Percentiles rank a stretch among this genome's conserved stretches.
Evolutionary conservation across 2,888 invertebrate genomes (phyloP).

Genomic region (Drosophila conformis): DNA sequence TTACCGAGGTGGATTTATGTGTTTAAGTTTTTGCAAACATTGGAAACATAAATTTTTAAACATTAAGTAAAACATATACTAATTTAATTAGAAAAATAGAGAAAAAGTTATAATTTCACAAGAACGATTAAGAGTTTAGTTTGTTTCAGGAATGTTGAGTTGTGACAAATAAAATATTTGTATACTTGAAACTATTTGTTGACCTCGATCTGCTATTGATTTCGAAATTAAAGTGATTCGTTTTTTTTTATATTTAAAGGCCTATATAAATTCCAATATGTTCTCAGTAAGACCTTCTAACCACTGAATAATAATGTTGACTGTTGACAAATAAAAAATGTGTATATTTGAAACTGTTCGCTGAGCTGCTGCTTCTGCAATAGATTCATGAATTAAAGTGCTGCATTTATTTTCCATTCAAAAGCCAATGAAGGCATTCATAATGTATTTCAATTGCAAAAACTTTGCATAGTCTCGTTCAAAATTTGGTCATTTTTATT

Average conservation of each 20-base stretch:
- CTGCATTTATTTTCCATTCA: neutral
- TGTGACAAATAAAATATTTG: too few species aligned
- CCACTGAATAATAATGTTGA: neutral
- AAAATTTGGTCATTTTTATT: conserved; percentile 58
- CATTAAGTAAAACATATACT: neutral
- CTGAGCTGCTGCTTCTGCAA: neutral
- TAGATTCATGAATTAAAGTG: neutral
- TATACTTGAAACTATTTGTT: neutral
- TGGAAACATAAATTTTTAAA: neutral
- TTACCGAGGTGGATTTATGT: neutral
- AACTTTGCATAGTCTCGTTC: conserved; percentile 1
- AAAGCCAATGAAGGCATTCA: conserved; percentile 4
- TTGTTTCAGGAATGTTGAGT: neutral
- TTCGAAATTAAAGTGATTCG: neutral
- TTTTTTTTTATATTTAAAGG: neutral
- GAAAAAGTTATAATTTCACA: neutral
- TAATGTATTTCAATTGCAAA: conserved; percentile 22
- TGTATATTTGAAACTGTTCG: neutral
- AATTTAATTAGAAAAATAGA: neutral
- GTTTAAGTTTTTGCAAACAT: neutral
- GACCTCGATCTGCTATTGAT: neutral
- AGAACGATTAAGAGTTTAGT: neutral
- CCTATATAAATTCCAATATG: neutral
- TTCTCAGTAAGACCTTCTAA: neutral
- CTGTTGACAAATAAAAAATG: neutral